These are phyloP conservation scores for Tenodera sinensis DNA, from an alignment of 2,888 invertebrate genomes.

Conservation along the genomic window DNA sequence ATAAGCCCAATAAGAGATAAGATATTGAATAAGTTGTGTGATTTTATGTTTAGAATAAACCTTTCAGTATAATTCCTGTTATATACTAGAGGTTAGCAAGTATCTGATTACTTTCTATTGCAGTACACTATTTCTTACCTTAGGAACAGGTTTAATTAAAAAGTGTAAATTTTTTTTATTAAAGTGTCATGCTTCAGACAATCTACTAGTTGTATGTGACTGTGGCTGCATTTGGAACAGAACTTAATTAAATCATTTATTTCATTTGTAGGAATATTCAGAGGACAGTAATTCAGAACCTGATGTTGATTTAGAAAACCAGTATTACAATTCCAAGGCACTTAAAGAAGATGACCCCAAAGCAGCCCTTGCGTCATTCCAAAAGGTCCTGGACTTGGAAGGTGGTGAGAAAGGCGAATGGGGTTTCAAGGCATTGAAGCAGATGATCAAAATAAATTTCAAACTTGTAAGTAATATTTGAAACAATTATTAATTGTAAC, in stretches of 20 bases:
- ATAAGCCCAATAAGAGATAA: no score
- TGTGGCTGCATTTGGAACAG: background rate
- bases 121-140: no score
- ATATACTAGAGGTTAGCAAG: no score
- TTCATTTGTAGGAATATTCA: slow-evolving; percentile 78
- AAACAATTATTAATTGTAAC: background rate
- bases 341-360: slow-evolving; percentile 95
- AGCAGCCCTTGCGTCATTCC: slow-evolving; percentile 88
- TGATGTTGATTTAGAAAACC: slow-evolving; percentile 98
- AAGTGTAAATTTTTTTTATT: no score
- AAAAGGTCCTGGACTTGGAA: slow-evolving; percentile 93
- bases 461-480: slow-evolving; percentile 68
- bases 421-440: slow-evolving; percentile 99
- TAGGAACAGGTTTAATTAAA: no score
- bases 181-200: no score
- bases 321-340: slow-evolving; percentile 99
- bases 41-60: no score
- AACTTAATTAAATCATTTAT: background rate
- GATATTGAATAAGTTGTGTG: no score
- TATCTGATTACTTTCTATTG: no score
- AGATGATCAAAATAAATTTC: slow-evolving; percentile 99
- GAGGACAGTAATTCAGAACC: slow-evolving; percentile 99
- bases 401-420: slow-evolving; percentile 98
- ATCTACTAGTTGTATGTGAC: background rate
- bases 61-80: no score